Base-by-base conservation (phyloP, 2,797 vertebrate species). In the Anableps anableps region DNA sequence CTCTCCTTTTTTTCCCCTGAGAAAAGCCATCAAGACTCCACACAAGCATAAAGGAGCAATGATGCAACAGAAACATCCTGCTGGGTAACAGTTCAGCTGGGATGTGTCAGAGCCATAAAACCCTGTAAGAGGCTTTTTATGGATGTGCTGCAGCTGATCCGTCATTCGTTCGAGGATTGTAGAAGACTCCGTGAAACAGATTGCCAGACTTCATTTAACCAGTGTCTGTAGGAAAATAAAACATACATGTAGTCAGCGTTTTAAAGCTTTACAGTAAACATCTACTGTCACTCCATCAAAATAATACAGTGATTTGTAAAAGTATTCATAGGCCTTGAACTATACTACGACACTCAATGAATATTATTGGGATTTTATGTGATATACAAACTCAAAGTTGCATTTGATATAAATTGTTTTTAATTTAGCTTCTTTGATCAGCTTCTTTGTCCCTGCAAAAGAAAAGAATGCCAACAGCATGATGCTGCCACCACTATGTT, bases 1-100 rank as follows among this genome's bases (percentile, higher is more conserved):
- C 26, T 14, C 1, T 36, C 71, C 17, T 34, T 74, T 81, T 34
- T 19, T 38, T 88, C 76, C 81, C n/a, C 74, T 0, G 1, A 80
- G 13, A 83, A 85, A 82, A 80, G 55, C 10, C 53, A 64, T 55
- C 29, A 13, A 55, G 47, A 34, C 19, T 74, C 5, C 0, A 84
- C 80, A 50, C 83, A 85, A 62, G 36, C 8, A 16, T 58, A 29
- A 85, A 82, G 83, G 86, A 86, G 84, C 78, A 53, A 4, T 88
- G 90, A 84, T 85, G 83, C 82, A 90, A 78, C 86, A 78, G 19
- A 70, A 14, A 13, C 75, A 77, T 83, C 71, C 76, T 75, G 80
- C 84, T 77, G 84, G 79, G 75, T 55, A 66, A 80, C 89, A 38
- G 79, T 79, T 53, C 62, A 74, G 77, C 5, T 77, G 76, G 72